Evolutionary conservation across 2,888 invertebrate species (phyloP).

Genomic region (Synanthedon andrenaeformis): DNA sequence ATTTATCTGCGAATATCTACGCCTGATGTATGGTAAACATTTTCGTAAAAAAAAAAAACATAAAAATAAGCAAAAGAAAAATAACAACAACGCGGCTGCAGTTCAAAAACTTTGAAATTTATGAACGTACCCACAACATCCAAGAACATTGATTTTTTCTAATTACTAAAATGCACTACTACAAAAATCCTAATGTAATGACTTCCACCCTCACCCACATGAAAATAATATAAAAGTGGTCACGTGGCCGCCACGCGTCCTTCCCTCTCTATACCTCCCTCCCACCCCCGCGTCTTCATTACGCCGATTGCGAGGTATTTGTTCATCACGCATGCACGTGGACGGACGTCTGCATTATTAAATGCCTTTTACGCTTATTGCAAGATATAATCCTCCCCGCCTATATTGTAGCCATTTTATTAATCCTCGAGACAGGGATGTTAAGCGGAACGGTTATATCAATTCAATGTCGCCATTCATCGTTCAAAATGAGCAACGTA

Average conservation of each 20-base stretch:
- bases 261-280: slow-evolving; percentile 14
- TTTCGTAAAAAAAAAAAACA: too few relatives aligned
- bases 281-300: slow-evolving; percentile 49
- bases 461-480: slow-evolving; percentile 18
- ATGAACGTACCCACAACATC: too few relatives aligned
- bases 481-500: slow-evolving; percentile 30
- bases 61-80: too few relatives aligned
- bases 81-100: too few relatives aligned
- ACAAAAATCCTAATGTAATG: slow-evolving; percentile 34
- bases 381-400: slow-evolving; percentile 44
- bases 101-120: too few relatives aligned
- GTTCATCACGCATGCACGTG: slow-evolving; percentile 54
- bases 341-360: slow-evolving; percentile 66
- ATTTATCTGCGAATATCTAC: too few relatives aligned
- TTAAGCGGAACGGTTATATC: slow-evolving; percentile 22
- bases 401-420: slow-evolving; percentile 39
- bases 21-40: too few relatives aligned
- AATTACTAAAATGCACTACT: not conserved
- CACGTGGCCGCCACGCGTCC: slow-evolving; percentile 60
- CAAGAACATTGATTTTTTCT: not conserved
- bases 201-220: slow-evolving; percentile 29
- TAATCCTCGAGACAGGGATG: slow-evolving; percentile 33
- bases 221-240: slow-evolving; percentile 46
- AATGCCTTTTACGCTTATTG: slow-evolving; percentile 70
- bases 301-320: slow-evolving; percentile 61